Evolutionary conservation across 2,113 vertebrate genomes (phyloP).

Genomic region (Acrocephalus arundinaceus): DNA sequence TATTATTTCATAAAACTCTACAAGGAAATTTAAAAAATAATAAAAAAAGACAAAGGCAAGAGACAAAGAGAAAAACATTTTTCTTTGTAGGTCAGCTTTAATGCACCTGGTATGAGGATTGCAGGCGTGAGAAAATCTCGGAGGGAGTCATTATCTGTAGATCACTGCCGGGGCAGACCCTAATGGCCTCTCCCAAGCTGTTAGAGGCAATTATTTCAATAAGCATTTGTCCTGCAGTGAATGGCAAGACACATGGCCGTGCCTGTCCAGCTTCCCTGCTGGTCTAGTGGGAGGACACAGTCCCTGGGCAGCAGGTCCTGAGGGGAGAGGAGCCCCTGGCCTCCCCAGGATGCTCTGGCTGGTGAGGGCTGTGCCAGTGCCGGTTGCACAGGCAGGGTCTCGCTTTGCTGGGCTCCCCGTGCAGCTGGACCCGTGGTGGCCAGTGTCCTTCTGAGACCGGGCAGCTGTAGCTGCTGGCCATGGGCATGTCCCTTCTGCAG

Average conservation of each 20-base stretch:
- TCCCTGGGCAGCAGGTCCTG: fast-evolving
- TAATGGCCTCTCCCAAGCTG: constrained; percentile 67
- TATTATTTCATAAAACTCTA: background rate
- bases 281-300: fast-evolving
- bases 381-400: fast-evolving
- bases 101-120: background rate
- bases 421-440: fast-evolving
- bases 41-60: background rate
- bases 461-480: fast-evolving
- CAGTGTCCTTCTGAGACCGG: fast-evolving
- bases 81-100: constrained; percentile 9
- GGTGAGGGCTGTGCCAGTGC: fast-evolving
- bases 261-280: background rate
- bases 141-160: constrained; percentile 60
- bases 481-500: background rate
- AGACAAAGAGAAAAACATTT: background rate
- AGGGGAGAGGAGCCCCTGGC: background rate
- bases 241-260: background rate
- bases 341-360: fast-evolving
- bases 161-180: constrained; percentile 50
- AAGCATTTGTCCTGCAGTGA: constrained; percentile 62
- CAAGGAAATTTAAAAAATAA: background rate
- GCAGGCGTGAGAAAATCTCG: background rate
- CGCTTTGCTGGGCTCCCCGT: fast-evolving
- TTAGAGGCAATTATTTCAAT: constrained; percentile 68